Conservation (phyloP, 2,888 invertebrate genomes). For the Drosophila nr. perissopoda region DNA sequence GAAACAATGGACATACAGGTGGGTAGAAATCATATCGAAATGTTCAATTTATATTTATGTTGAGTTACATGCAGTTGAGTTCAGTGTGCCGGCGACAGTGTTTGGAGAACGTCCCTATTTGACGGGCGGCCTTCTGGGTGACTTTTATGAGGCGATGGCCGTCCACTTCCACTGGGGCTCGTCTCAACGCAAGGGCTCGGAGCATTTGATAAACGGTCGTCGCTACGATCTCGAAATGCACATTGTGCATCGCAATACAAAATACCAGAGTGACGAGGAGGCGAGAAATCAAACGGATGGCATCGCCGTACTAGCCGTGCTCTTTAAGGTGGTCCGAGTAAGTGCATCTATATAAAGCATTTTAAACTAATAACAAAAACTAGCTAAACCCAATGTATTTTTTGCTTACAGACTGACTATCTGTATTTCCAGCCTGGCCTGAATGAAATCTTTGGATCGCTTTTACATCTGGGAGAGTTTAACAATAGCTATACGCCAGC, state of each 20-base stretch:
- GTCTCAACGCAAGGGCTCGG: constrained; percentile 89
- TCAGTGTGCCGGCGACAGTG: constrained; percentile 69
- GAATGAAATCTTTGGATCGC: constrained; percentile 64
- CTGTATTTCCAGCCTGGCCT: constrained; percentile 66
- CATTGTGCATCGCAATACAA: constrained; percentile 88
- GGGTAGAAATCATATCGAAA: background rate
- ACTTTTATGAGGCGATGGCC: constrained; percentile 70
- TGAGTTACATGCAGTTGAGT: constrained; percentile 69
- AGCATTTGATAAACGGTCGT: constrained; percentile 76
- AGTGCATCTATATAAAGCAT: constrained; percentile 6
- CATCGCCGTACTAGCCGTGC: constrained; percentile 88
- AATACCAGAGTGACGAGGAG: constrained; percentile 86
- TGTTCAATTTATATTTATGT: background rate
- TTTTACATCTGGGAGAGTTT: constrained; percentile 62
- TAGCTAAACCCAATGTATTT: accelerated
- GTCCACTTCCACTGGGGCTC: constrained; percentile 90
- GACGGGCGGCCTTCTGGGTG: constrained; percentile 66
- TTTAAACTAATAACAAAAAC: background rate
- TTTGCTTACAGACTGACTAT: constrained; percentile 37
- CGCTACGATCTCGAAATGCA: constrained; percentile 88
- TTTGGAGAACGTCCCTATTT: constrained; percentile 71
- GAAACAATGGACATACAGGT: constrained; percentile 89
- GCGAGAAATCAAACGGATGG: constrained; percentile 87
- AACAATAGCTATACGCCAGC: constrained; percentile 67
- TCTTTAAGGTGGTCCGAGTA: constrained; percentile 86